A percentile compares a stretch with the other conserved stretches of the same genome.
phyloP scores from a whole-genome alignment of 2,888 invertebrate genomes.

The Lutraria lutraria region DNA sequence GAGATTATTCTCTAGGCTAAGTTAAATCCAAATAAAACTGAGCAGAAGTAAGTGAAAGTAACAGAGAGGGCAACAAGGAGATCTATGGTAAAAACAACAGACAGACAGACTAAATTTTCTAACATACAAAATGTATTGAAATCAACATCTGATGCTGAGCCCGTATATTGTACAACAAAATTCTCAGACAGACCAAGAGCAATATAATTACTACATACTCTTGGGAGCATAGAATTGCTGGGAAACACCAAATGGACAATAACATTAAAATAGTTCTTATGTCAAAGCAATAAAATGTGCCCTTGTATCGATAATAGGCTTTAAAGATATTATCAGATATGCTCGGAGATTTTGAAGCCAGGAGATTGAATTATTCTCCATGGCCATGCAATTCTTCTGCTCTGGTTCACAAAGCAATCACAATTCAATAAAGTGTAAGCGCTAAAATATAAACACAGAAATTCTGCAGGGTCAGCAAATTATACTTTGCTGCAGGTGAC shows the following conservation, averaged over 20 bases:
- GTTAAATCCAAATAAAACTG: too few relatives aligned
- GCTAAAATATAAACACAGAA: not conserved
- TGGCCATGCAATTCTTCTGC: not conserved
- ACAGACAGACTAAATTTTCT: not conserved
- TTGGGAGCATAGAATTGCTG: not conserved
- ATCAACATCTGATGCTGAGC: not conserved
- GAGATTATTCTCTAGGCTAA: too few relatives aligned
- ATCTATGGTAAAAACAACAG: not conserved
- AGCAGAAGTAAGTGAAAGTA: too few relatives aligned
- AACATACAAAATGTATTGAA: not conserved
- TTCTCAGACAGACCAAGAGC: not conserved
- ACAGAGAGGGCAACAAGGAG: too few relatives aligned
- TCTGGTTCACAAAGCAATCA: not conserved
- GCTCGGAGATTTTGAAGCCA: not conserved
- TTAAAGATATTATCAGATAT: not conserved
- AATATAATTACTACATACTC: conserved; percentile 11
- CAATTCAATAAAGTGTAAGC: not conserved
- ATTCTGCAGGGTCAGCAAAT: too few relatives aligned
- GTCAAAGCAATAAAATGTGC: conserved; percentile 15
- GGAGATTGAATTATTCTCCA: not conserved
- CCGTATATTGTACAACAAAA: not conserved
- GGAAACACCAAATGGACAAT: conserved; percentile 2
- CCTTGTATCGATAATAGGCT: not conserved
- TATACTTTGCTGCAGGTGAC: too few relatives aligned
- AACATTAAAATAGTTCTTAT: conserved; percentile 9